A percentile compares a stretch with the other conserved stretches of the same genome.
Conservation (phyloP, 2,888 invertebrate species). For the Hyles lineata region DNA sequence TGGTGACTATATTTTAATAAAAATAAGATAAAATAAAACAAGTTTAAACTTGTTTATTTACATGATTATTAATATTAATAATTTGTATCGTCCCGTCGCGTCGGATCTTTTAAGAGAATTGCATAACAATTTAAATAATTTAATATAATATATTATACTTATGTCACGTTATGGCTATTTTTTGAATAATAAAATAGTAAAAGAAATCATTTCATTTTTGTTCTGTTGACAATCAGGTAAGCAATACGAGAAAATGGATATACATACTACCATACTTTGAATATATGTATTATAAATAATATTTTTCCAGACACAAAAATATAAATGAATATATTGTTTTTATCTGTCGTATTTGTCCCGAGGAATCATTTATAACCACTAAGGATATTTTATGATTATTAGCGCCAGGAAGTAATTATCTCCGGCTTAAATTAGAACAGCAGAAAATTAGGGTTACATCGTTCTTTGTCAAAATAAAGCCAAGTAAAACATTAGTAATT, state of each 20-base stretch:
- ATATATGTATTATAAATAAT: no score
- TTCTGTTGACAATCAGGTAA: no score
- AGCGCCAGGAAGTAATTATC: conserved; percentile 6
- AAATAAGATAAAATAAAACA: no score
- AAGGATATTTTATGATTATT: background rate
- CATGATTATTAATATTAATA: no score
- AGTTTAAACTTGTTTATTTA: no score
- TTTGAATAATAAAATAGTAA: no score
- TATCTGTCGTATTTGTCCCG: background rate
- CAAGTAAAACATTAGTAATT: background rate
- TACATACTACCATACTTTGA: no score
- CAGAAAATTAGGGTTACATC: background rate
- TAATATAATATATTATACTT: background rate
- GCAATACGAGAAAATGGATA: no score
- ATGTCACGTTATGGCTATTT: background rate
- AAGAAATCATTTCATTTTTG: no score
- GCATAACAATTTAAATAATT: background rate
- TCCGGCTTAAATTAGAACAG: background rate
- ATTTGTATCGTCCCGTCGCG: background rate
- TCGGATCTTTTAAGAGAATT: background rate
- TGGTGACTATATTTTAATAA: no score
- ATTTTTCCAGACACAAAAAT: background rate
- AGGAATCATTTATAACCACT: background rate
- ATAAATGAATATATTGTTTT: background rate
- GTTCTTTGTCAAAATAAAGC: background rate